phyloP scores from a whole-genome alignment of 1,140 invertebrate genomes.

The Calliphora vicina region DNA sequence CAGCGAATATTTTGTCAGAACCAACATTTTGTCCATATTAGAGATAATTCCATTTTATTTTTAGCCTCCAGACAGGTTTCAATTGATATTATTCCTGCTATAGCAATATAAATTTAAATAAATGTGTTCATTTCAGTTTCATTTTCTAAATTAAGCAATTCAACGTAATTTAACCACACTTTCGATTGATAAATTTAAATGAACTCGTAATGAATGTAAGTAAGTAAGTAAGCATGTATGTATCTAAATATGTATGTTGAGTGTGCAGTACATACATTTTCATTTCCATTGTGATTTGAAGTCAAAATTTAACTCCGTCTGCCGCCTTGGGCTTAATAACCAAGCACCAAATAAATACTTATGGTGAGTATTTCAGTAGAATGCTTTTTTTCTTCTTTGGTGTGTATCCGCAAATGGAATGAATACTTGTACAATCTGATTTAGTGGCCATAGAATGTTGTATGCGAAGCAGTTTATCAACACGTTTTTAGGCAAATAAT shows the following conservation, averaged over 20 bases:
- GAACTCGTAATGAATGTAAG: too few species aligned
- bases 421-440: not conserved
- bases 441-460: conserved; percentile 12
- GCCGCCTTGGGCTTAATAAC: not conserved
- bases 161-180: conserved; percentile 37
- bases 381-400: not conserved
- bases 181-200: conserved; percentile 32
- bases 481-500: conserved; percentile 12
- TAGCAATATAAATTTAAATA: too few species aligned
- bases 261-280: too few species aligned
- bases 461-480: conserved; percentile 11
- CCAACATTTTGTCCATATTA: too few species aligned
- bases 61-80: not conserved
- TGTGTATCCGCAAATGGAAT: too few species aligned
- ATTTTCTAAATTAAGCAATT: conserved; percentile 35
- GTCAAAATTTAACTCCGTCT: not conserved
- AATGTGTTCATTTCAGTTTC: conserved; percentile 2
- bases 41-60: not conserved
- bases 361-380: not conserved
- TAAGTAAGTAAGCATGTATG: not conserved
- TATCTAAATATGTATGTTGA: not conserved
- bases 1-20: too few species aligned
- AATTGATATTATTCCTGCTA: not conserved
- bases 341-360: not conserved
- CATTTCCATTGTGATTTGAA: not conserved